Evolutionary conservation across 2,888 invertebrate species (phyloP).

Genomic region (Dicyrtoma fusca): DNA sequence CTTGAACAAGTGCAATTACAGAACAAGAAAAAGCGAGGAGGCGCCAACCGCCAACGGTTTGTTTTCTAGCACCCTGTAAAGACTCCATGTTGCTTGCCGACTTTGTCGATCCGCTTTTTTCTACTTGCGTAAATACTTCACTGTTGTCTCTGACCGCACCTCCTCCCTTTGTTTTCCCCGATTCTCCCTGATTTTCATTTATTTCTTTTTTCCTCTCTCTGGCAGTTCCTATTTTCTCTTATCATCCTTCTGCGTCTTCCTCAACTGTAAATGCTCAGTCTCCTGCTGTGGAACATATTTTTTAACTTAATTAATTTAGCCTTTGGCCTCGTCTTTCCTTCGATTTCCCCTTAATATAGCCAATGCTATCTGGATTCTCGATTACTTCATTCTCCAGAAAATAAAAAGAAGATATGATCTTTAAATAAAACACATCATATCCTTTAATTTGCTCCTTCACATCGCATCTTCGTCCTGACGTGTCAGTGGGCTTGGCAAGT

Average conservation of each 20-base stretch:
- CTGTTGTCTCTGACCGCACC: slow-evolving; percentile 39
- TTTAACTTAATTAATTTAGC: slow-evolving; percentile 38
- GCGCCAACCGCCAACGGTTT: slow-evolving; percentile 38
- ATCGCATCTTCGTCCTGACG: no score
- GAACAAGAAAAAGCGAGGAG: slow-evolving; percentile 21
- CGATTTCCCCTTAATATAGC: neutral
- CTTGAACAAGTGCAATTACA: slow-evolving; percentile 24
- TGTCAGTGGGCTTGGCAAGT: no score
- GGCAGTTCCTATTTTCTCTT: slow-evolving; percentile 18
- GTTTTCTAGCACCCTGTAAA: slow-evolving; percentile 42
- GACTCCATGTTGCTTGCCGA: slow-evolving; percentile 35
- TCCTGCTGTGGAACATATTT: slow-evolving; percentile 39
- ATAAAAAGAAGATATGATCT: slow-evolving; percentile 4
- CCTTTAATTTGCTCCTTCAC: neutral
- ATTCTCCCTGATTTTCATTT: slow-evolving; percentile 37
- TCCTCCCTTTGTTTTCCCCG: slow-evolving; percentile 32
- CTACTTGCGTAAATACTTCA: slow-evolving; percentile 33
- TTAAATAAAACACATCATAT: slow-evolving; percentile 2
- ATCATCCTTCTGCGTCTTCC: slow-evolving; percentile 8
- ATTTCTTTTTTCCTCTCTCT: slow-evolving; percentile 20
- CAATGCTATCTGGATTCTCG: neutral
- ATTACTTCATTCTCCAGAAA: neutral
- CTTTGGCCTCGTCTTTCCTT: slow-evolving; percentile 30
- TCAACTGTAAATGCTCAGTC: slow-evolving; percentile 28
- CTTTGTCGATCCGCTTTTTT: slow-evolving; percentile 28